Percentiles rank a stretch among this genome's conserved stretches.
phyloP scores from a whole-genome alignment of 92 coral and sea anemone genomes.

The Bergia sp. region DNA sequence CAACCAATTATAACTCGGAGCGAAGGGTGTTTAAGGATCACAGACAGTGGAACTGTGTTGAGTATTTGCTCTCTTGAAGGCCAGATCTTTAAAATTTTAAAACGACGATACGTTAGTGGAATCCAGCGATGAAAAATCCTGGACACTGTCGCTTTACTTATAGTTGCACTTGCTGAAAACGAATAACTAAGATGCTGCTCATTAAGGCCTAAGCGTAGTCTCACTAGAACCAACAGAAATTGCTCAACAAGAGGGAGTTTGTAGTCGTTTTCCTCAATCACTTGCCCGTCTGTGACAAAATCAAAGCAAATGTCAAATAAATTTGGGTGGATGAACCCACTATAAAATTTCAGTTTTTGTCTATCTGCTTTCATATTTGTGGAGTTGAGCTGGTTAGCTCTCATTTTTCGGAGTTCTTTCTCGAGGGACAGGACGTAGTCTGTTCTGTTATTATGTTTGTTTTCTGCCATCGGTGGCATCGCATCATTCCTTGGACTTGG shows the following conservation, averaged over 20 bases:
- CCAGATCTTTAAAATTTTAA: slow-evolving; percentile 37
- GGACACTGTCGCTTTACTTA: slow-evolving; percentile 16
- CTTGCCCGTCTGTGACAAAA: slow-evolving; percentile 41
- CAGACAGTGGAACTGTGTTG: too few species aligned
- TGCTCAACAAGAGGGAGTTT: not conserved
- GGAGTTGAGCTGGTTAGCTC: too few species aligned
- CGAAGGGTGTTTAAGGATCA: not conserved
- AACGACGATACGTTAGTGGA: not conserved
- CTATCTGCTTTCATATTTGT: too few species aligned
- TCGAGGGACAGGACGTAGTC: too few species aligned
- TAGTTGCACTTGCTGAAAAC: not conserved
- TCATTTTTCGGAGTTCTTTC: too few species aligned
- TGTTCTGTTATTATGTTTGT: too few species aligned
- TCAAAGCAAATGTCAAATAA: not conserved
- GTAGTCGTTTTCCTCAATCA: slow-evolving; percentile 26
- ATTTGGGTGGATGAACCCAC: too few species aligned
- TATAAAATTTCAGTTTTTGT: too few species aligned
- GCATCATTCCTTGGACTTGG: too few species aligned
- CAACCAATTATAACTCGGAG: not conserved
- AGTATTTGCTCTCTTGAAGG: slow-evolving; percentile 34
- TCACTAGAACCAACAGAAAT: too few species aligned
- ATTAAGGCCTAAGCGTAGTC: not conserved
- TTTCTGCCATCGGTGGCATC: too few species aligned
- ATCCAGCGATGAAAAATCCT: slow-evolving; percentile 47
- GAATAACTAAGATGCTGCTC: slow-evolving; percentile 35